phyloP scores from a whole-genome alignment of 2,113 vertebrate genomes.

The Sebastes fasciatus region DNA sequence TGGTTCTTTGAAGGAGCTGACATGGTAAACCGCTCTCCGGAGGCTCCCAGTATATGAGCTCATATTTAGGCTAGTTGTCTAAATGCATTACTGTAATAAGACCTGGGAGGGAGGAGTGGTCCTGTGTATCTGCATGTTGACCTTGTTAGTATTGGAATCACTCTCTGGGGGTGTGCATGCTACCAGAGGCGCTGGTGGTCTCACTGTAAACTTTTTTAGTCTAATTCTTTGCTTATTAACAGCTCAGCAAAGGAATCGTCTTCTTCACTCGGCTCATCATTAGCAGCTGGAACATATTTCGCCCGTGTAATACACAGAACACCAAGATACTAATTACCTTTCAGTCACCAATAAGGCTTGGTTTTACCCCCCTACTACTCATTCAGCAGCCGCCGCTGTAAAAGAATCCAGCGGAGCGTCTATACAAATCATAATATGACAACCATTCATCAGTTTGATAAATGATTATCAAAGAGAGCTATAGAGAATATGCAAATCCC shows the following conservation, averaged over 20 bases:
- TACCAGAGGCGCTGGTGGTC: slow-evolving; percentile 30
- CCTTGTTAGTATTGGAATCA: slow-evolving; percentile 68
- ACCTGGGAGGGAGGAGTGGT: slow-evolving; percentile 43
- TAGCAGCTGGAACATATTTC: slow-evolving; percentile 54
- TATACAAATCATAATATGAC: slow-evolving; percentile 59
- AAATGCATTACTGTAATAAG: slow-evolving; percentile 66
- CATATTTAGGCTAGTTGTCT: slow-evolving; percentile 68
- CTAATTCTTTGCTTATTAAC: slow-evolving; percentile 39
- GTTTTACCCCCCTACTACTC: slow-evolving; percentile 50
- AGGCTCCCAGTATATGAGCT: slow-evolving; percentile 52
- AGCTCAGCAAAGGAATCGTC: slow-evolving; percentile 15
- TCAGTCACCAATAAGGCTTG: slow-evolving; percentile 56
- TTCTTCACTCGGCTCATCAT: slow-evolving; percentile 48
- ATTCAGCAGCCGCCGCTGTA: slow-evolving; percentile 24
- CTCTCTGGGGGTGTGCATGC: slow-evolving; percentile 44
- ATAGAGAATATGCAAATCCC: slow-evolving; percentile 57
- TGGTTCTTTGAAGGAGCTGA: slow-evolving; percentile 51
- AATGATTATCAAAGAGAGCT: slow-evolving; percentile 51
- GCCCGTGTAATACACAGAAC: slow-evolving; percentile 55
- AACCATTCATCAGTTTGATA: slow-evolving; percentile 68
- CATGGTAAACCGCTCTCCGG: slow-evolving; percentile 52
- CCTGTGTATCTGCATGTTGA: slow-evolving; percentile 54
- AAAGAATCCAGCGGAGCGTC: slow-evolving; percentile 1
- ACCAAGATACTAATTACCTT: slow-evolving; percentile 66
- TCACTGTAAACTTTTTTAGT: slow-evolving; percentile 44